Base-by-base conservation (phyloP, 2,797 vertebrate species). In the Echiichthys vipera region DNA sequence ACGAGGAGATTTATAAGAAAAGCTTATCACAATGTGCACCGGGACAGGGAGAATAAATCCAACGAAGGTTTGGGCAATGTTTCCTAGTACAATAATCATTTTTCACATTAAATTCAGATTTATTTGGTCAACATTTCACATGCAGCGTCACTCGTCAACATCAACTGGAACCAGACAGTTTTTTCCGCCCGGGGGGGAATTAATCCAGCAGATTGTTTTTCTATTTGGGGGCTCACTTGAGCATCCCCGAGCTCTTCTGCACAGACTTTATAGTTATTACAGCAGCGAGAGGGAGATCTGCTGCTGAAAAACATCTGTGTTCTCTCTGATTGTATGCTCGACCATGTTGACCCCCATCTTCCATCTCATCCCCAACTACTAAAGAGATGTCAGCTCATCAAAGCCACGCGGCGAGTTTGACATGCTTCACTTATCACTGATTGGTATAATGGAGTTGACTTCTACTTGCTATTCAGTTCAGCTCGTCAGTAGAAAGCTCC, bases 391-490 rank as follows among this genome's bases (percentile, higher is more conserved):
- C 56, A 47, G 50, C 71, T 77, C 74, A 72, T 84, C 62, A 74
- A 37, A 75, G 79, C 73, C 18, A 7, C 1, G 55, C 30, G 58
- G 18, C 1, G 4, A 57, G 29, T 74, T 62, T 74, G 71, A 74
- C 73, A 62, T 47, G 77, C 62, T 64, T 79, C 77, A 50, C 71
- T 90, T 69, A 45, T 18, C 40, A 4, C 15, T 88, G 83, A 85
- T 81, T 84, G 88, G 57, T 68, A 54, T 77, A 65, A 87, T 85
- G 59, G 78, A 87, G 72, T 70, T 77, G 77, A 87, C 88, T 77
- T 89, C 83, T 86, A 80, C 73, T 85, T 84, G 83, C 59, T 80
- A 80, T 81, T 91, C 77, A 83, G 64, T 88, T 83, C 78, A 74
- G 74, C 65, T 84, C 65, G 55, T 84, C 84, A 67, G 78, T 62